A percentile compares a stretch with the other conserved stretches of the same genome.
Evolutionary conservation across 1,140 invertebrate species (phyloP).

Genomic region (Papilio xuthus): DNA sequence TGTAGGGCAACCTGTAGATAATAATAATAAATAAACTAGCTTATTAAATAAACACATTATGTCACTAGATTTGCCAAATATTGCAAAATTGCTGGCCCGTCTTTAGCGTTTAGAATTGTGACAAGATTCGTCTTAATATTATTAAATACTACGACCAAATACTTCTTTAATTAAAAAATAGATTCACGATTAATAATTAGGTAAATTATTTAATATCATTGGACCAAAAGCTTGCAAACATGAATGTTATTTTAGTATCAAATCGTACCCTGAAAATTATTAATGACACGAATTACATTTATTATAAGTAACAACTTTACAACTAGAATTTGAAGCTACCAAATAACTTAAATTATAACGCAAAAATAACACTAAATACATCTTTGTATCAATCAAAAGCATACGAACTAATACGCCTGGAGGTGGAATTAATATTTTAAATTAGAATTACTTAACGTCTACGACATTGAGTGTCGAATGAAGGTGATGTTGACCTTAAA

Average conservation of each 20-base stretch:
- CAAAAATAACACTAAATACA: constrained; percentile 17
- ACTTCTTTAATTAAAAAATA: too few relatives aligned
- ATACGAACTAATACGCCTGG: constrained; percentile 7
- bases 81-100: too few relatives aligned
- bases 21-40: neutral
- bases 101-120: too few relatives aligned
- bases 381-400: neutral
- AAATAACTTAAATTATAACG: neutral
- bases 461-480: neutral
- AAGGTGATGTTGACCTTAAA: constrained; percentile 10
- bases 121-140: too few relatives aligned
- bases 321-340: neutral
- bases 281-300: neutral
- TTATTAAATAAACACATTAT: neutral
- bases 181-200: too few relatives aligned
- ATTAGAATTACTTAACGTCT: constrained; percentile 12
- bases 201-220: too few relatives aligned
- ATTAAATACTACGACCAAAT: too few relatives aligned
- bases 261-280: neutral
- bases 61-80: too few relatives aligned
- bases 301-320: neutral
- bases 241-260: neutral
- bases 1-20: neutral
- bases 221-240: too few relatives aligned
- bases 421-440: constrained; percentile 1